Evolutionary conservation across 2,113 vertebrate genomes (phyloP).

Genomic region (Aegypius monachus): DNA sequence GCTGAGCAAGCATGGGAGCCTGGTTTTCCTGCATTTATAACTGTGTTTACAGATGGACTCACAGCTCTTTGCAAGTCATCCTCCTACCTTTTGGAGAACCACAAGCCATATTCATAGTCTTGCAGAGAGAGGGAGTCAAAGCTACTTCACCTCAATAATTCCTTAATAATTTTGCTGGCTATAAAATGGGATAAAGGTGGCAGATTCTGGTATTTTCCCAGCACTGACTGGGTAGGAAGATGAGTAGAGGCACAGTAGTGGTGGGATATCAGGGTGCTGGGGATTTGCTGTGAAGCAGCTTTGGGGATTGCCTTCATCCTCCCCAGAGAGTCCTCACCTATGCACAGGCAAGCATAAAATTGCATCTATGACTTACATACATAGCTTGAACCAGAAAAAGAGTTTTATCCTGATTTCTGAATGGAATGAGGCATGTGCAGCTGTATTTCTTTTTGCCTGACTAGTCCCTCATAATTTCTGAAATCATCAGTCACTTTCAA

Average conservation of each 20-base stretch:
- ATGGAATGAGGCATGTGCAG: neutral
- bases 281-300: neutral
- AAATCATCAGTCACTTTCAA: neutral
- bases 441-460: neutral
- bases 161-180: neutral
- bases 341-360: neutral
- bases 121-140: neutral
- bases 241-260: neutral
- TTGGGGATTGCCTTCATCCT: neutral
- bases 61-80: neutral
- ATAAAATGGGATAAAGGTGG: neutral
- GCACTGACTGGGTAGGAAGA: neutral
- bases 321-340: neutral
- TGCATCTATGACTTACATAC: neutral
- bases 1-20: fast-evolving
- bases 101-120: neutral
- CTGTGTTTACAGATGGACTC: neutral
- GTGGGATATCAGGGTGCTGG: neutral
- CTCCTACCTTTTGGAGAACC: neutral
- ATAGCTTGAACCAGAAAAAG: neutral
- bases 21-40: neutral
- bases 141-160: neutral
- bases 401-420: neutral
- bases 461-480: neutral
- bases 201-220: neutral